Percentiles rank a stretch among this genome's conserved stretches.
Evolutionary conservation across 2,888 invertebrate genomes (phyloP).

Genomic region (Drosophila nr. medialis): DNA sequence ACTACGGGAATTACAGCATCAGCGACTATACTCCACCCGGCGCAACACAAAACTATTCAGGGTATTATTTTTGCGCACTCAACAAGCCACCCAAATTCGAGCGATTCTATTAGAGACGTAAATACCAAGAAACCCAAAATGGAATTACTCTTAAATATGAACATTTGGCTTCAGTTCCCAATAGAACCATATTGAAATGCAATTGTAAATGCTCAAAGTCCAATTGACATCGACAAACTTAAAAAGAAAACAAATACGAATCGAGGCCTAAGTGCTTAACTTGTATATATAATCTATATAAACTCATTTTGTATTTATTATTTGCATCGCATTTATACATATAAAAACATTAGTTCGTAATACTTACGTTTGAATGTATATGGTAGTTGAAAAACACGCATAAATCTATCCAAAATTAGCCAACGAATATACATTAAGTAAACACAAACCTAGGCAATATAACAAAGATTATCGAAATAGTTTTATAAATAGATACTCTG

Average conservation of each 20-base stretch:
- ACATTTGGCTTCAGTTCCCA: conserved; percentile 13
- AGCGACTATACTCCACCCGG: conserved; percentile 83
- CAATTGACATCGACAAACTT: conserved; percentile 44
- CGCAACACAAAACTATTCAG: conserved; percentile 84
- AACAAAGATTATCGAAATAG: conserved; percentile 26
- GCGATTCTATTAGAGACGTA: conserved; percentile 76
- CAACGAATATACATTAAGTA: conserved; percentile 65
- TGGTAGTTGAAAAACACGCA: conserved; percentile 77
- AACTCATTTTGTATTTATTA: conserved; percentile 69
- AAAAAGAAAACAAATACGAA: conserved; percentile 16
- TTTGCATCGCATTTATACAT: conserved; percentile 35
- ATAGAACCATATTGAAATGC: conserved; percentile 41
- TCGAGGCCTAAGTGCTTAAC: conserved; percentile 41
- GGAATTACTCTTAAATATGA: background rate
- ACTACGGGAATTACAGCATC: conserved; percentile 82
- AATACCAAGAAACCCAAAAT: background rate
- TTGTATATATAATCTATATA: conserved; percentile 39
- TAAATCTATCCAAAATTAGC: conserved; percentile 79
- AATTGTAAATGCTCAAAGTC: conserved; percentile 73
- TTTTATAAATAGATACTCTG: background rate
- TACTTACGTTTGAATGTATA: conserved; percentile 40
- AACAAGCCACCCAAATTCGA: conserved; percentile 84
- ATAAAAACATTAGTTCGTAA: conserved; percentile 26
- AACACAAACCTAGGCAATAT: conserved; percentile 55
- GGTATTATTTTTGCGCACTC: conserved; percentile 84